phyloP scores from a whole-genome alignment of 2,113 vertebrate species.

The Chaetops frenatus region DNA sequence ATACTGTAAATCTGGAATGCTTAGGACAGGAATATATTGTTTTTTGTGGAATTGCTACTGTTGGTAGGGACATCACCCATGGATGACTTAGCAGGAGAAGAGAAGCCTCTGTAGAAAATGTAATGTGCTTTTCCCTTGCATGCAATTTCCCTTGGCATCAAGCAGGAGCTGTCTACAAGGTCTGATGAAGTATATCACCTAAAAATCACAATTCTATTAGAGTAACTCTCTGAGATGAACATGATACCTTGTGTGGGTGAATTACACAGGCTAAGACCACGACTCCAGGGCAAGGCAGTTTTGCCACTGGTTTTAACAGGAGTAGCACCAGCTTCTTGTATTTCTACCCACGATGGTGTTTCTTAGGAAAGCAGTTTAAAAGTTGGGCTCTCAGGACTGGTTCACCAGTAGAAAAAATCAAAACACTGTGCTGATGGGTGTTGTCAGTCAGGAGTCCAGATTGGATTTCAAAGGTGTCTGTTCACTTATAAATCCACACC shows the following conservation, averaged over 20 bases:
- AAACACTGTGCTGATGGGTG: rapidly evolving
- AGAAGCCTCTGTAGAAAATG: not conserved
- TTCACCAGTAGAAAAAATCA: not conserved
- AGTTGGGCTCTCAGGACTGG: not conserved
- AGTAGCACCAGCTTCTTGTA: not conserved
- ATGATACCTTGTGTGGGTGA: not conserved
- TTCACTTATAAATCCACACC: not conserved
- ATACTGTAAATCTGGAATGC: not conserved
- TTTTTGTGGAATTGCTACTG: not conserved
- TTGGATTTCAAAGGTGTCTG: not conserved
- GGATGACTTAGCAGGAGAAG: not conserved
- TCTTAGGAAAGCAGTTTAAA: not conserved
- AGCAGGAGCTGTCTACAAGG: not conserved
- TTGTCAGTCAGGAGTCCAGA: not conserved
- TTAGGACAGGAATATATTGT: not conserved
- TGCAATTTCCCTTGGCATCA: not conserved
- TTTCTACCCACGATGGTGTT: not conserved
- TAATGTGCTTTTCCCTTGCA: rapidly evolving
- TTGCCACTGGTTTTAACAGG: not conserved
- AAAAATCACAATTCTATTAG: not conserved
- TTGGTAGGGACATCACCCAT: not conserved
- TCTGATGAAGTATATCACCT: not conserved
- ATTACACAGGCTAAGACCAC: not conserved
- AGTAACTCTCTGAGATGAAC: not conserved
- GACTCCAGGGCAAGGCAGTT: not conserved